Conservation (phyloP, 2,113 vertebrate species). For the Dendrocopos noguchii region DNA sequence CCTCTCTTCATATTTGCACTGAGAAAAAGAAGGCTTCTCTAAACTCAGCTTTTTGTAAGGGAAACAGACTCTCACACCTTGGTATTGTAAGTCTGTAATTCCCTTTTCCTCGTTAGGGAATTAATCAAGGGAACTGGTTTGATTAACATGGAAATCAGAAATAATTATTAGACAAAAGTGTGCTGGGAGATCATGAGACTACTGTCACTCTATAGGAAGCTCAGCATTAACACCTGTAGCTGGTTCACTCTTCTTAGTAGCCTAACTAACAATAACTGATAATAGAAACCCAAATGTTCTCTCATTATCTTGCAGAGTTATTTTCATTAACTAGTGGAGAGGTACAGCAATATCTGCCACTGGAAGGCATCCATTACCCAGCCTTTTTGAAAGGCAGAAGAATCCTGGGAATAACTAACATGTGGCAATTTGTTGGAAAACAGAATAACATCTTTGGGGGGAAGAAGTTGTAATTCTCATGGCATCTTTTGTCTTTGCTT, state of each 20-base stretch:
- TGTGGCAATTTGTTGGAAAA: background rate
- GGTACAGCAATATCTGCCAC: background rate
- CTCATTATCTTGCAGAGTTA: background rate
- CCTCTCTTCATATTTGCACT: background rate
- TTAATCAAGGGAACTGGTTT: conserved; percentile 29
- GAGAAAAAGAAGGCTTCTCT: background rate
- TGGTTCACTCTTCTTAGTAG: conserved; percentile 2
- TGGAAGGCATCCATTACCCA: background rate
- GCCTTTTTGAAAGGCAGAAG: background rate
- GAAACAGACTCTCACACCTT: background rate
- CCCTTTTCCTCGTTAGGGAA: background rate
- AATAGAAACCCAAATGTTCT: background rate
- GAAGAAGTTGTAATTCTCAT: background rate
- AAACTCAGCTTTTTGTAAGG: background rate
- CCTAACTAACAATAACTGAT: background rate
- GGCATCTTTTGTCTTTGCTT: background rate
- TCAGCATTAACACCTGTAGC: conserved; percentile 23
- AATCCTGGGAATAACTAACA: background rate
- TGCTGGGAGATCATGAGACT: conserved; percentile 6
- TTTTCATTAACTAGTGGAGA: background rate
- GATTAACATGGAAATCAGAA: conserved; percentile 54
- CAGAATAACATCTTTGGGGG: background rate
- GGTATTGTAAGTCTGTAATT: background rate
- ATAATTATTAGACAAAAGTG: conserved; percentile 43
- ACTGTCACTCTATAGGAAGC: background rate